Base-by-base conservation (phyloP, 1,140 invertebrate genomes). In the Adoxophyes honmai region DNA sequence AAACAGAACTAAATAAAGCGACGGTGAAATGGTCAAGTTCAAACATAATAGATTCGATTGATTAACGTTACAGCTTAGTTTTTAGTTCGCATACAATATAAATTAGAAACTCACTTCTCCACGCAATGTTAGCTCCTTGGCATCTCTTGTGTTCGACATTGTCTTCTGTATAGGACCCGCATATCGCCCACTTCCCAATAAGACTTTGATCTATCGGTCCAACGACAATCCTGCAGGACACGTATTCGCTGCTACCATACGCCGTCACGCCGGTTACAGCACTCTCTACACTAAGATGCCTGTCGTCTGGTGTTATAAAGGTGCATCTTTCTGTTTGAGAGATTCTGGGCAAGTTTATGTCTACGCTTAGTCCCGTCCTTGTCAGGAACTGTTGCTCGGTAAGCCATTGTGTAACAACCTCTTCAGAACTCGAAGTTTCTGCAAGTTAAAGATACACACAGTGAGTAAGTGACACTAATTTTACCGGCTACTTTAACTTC, bases 211-310 rank as follows among this genome's bases (percentile, higher is more conserved):
- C 35, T 51, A 71, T 65, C 4, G 68, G 68, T 9, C 65, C 68
- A n/a, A 71, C 44, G 8, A 52, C 59, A 10, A 71, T 57, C 13
- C 65, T 60, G 18, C 68, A 65, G 0, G 65, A 62, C 1, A 68
- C 68, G 33, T 44, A 65, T 10, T 52, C 16, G 33, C 57, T 68
- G 5, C 48, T 59, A 0, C 10, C 21, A 7, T 54, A 60, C 10
- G 55, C 48, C 8, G 15, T 52, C 4, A 71, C 62, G 6, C 58
- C 54, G 15, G 18, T 13, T 4, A 61, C 55, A 7, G 15, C 34
- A 9, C 39, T 18, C 10, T 34, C 28, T 10, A 39, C 1, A 4
- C 39, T 38, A 1, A 56, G 13, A 0, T 28, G 14, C 18, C 36
- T 11, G 21, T 62, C 55, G 8, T 54, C 14, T 11, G 68, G 68